phyloP scores from a whole-genome alignment of 2,113 vertebrate species.

The Dicerorhinus sumatrensis region DNA sequence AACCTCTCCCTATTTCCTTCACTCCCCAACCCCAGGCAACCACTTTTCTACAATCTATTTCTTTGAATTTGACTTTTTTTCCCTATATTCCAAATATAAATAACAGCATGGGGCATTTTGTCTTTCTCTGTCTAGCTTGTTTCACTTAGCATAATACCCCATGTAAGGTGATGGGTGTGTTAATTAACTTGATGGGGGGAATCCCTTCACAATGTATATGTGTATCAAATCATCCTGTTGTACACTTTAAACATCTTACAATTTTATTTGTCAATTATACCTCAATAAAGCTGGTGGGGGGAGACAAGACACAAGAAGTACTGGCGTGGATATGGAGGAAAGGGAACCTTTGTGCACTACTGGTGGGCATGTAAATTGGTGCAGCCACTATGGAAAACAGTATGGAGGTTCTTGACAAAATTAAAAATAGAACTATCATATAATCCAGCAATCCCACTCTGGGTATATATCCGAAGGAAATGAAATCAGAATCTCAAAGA shows the following conservation, averaged over 20 bases:
- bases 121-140: not conserved
- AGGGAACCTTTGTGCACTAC: not conserved
- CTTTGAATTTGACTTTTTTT: not conserved
- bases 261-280: not conserved
- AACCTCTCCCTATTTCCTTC: not conserved
- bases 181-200: not conserved
- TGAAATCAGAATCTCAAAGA: not conserved
- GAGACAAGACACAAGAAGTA: not conserved
- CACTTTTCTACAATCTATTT: not conserved
- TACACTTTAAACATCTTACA: not conserved
- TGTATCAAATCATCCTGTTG: not conserved
- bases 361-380: not conserved
- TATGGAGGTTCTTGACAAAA: not conserved
- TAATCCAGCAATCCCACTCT: not conserved
- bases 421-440: not conserved
- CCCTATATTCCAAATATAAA: not conserved
- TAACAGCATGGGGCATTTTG: no score
- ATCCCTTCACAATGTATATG: not conserved
- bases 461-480: not conserved
- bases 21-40: not conserved
- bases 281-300: not conserved
- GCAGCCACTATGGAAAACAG: not conserved
- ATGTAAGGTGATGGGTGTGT: not conserved
- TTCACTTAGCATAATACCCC: not conserved
- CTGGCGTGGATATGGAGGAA: not conserved